Base-by-base conservation (phyloP, 2,797 vertebrate genomes). In the Eulemur albifrons region DNA sequence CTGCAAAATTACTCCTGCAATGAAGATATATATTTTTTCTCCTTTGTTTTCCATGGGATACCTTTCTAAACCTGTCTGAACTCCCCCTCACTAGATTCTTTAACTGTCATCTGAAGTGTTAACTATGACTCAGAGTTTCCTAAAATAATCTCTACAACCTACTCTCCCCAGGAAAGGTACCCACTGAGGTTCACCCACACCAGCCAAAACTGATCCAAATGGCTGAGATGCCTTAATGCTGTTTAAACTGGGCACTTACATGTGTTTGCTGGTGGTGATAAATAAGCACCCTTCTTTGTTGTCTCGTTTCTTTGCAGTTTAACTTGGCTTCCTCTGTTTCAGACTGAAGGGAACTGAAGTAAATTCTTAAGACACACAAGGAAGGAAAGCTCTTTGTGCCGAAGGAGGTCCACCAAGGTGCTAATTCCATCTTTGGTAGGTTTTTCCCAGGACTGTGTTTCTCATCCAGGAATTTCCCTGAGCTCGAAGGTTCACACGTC, bases 361-460 rank as follows among this genome's bases (percentile, higher is more conserved):
- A 92, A 63, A 59, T 94, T 92, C 77, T 94, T 54, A 80, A 93
- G 72, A 86, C 0, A 4, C 57, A 48, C 48, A 83, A 76, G 57
- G 73, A 96, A 97, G 87, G 85, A 92, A 90, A 86, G 86, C 23
- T 72, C 79, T 92, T 87, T 95, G 35, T 84, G 75, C 83, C 77
- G 32, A 90, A 96, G 65, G 63, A 25, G 6, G 76, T 61, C 72
- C 1, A 15, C 59, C 63, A 93, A 88, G 87, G 87, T 94, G 88
- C 75, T 97, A 88, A 97, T 96, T 97, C 93, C 77, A 85, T 77
- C 81, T 86, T 81, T 69, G 45, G 65, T 95, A 85, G 82, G 18
- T 89, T 97, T 92, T 89, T 35, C 85, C 92, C 63, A 84, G 65
- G 86, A 93, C 90, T 84, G 30, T 85, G 40, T 45, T 93, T 63